phyloP scores from a whole-genome alignment of 2,113 vertebrate genomes.

The Ictalurus furcatus region DNA sequence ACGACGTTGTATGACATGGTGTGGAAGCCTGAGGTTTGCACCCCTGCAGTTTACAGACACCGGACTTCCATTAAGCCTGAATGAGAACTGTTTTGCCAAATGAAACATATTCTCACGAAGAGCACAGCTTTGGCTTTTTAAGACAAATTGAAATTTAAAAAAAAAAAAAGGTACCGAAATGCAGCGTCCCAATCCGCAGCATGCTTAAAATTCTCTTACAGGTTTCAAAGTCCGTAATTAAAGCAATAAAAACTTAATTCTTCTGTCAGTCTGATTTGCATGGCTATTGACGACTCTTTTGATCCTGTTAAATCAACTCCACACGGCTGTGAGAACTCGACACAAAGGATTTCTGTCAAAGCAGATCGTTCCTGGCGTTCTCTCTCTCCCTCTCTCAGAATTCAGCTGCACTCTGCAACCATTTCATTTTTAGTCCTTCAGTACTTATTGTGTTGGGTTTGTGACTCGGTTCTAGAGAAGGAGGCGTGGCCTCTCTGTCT shows the following conservation, averaged over 20 bases:
- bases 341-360: slow-evolving; percentile 38
- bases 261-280: background rate
- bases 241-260: background rate
- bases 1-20: background rate
- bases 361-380: background rate
- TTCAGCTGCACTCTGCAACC: background rate
- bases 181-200: background rate
- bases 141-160: background rate
- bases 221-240: background rate
- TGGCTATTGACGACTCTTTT: slow-evolving; percentile 36
- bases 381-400: background rate
- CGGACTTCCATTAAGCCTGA: background rate
- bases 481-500: background rate
- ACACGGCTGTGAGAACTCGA: slow-evolving; percentile 36
- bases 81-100: background rate
- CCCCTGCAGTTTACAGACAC: background rate
- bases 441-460: background rate
- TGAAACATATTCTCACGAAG: background rate
- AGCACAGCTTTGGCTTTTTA: background rate
- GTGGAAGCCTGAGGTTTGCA: background rate
- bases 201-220: background rate
- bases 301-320: slow-evolving; percentile 38
- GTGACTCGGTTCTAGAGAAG: background rate
- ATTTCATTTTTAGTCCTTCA: background rate
- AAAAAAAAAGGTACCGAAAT: background rate